Base-by-base conservation (phyloP, 2,888 invertebrate species). In the Chrysolina americana region DNA sequence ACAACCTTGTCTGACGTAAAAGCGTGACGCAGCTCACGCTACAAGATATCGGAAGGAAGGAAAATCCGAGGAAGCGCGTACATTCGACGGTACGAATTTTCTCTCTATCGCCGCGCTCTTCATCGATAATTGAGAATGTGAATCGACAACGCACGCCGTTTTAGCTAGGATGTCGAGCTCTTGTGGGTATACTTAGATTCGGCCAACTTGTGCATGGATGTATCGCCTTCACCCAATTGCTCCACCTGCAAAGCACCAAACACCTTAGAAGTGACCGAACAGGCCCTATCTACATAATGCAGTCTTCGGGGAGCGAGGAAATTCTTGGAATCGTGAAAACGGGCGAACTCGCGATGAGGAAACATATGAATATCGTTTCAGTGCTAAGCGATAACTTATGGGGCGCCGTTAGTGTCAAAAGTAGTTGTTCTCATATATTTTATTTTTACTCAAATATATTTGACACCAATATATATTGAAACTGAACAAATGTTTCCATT, bases 181-280 rank as follows among this genome's bases (percentile, higher is more conserved):
- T 87, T 87, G 87, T 85, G 85, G 87, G 85, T 86, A 88, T 88
- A 88, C 86, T 88, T 88, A 87, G 88, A 88, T 86, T 88, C 87
- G 85, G 87, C 87, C 88, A 87, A 87, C 87, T 86, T 87, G 86
- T 86, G 86, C 82, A 86, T 80, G 83, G 87, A 83, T 83, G 85
- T 80, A 81, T 87, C 87, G 84, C 86, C 86, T 83, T 87, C 88
- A 87, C 87, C 87, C 85, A 86, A 83, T 82, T 86, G 85, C 85
- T 85, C 82, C 85, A 87, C 87, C 88, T 88, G 87, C 82, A 87
- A 88, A 87, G 86, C 87, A 87, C 87, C 87, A 88, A 87, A 87
- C 85, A 86, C 87, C 86, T 83, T 86, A 85, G 82, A 83, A 84
- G 83, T 75, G 78, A 77, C 75, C 62, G 23, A 47, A 59, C 36